A percentile compares a stretch with the other conserved stretches of the same genome.
Conservation (phyloP, 2,113 vertebrate genomes). For the Grallaria varia region DNA sequence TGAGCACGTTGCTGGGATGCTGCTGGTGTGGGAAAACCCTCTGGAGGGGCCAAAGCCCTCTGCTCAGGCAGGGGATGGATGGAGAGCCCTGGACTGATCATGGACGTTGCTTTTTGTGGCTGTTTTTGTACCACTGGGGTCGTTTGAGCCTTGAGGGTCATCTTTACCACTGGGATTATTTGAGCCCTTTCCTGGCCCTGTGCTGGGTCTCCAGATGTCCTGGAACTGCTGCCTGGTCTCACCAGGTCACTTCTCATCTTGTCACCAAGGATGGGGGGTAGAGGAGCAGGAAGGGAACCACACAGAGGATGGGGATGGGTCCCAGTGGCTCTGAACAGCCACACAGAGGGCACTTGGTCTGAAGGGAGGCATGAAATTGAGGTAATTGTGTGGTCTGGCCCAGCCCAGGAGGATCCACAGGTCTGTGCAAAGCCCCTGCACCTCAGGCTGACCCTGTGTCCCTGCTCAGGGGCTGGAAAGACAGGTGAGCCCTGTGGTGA, state of each 20-base stretch:
- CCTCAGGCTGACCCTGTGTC: neutral
- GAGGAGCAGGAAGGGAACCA: neutral
- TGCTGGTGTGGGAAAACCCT: neutral
- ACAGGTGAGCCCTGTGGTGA: neutral
- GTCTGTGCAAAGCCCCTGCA: neutral
- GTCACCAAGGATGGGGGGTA: neutral
- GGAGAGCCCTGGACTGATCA: neutral
- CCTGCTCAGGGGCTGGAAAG: neutral
- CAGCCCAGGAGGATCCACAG: neutral
- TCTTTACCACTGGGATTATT: neutral
- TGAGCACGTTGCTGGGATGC: neutral
- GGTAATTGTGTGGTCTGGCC: neutral
- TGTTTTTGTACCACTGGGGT: neutral
- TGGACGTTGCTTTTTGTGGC: neutral
- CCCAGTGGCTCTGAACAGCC: neutral
- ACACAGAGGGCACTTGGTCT: fast-evolving
- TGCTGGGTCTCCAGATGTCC: neutral
- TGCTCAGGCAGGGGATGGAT: neutral
- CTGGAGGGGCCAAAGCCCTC: neutral
- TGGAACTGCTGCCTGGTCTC: neutral
- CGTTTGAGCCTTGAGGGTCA: neutral
- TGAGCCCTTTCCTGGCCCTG: neutral
- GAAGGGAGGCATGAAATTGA: neutral
- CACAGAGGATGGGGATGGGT: neutral
- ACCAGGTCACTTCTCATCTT: neutral